phyloP scores from a whole-genome alignment of 2,797 vertebrate species.

The Poeciliopsis presidionis region DNA sequence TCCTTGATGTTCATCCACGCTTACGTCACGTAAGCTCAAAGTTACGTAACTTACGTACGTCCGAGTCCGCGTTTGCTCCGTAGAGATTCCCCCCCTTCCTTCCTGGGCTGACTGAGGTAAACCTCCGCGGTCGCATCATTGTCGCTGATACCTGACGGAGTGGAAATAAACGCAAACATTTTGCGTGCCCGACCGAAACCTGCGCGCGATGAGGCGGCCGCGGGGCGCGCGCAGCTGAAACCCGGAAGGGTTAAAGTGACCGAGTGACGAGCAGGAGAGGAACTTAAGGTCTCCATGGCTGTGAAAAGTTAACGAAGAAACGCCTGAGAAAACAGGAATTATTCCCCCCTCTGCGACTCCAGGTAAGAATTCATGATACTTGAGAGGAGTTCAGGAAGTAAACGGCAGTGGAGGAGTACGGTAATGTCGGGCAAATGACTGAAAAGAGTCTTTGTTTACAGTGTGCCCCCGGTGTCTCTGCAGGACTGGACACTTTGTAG shows the following conservation, averaged over 20 bases:
- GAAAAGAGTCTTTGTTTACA: conserved; percentile 71
- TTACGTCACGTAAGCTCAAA: fast-evolving
- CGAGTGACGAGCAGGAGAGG: conserved; percentile 44
- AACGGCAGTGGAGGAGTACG: background rate
- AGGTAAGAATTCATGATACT: conserved; percentile 62
- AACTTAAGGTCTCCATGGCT: conserved; percentile 71
- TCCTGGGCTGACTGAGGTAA: conserved; percentile 78
- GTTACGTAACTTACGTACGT: conserved; percentile 58
- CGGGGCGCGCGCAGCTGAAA: conserved; percentile 36
- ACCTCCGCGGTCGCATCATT: conserved; percentile 67
- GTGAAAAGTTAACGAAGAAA: conserved; percentile 78
- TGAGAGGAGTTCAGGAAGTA: conserved; percentile 4
- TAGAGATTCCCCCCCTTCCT: conserved; percentile 75
- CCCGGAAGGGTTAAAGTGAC: conserved; percentile 41
- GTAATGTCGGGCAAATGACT: conserved; percentile 19
- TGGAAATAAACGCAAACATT: conserved; percentile 38
- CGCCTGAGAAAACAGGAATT: conserved; percentile 60
- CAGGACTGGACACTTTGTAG: conserved; percentile 32
- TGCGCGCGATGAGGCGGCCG: conserved; percentile 38
- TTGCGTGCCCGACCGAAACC: conserved; percentile 37
- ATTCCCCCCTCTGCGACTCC: conserved; percentile 34
- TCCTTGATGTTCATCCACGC: background rate
- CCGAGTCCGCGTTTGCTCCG: conserved; percentile 52
- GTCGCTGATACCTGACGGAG: conserved; percentile 52
- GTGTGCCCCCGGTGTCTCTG: conserved; percentile 54